Evolutionary conservation across 92 coral and sea anemone genomes (phyloP), one percentile per base, ranked within the genome.

Genomic region (Porites cylindrica): DNA sequence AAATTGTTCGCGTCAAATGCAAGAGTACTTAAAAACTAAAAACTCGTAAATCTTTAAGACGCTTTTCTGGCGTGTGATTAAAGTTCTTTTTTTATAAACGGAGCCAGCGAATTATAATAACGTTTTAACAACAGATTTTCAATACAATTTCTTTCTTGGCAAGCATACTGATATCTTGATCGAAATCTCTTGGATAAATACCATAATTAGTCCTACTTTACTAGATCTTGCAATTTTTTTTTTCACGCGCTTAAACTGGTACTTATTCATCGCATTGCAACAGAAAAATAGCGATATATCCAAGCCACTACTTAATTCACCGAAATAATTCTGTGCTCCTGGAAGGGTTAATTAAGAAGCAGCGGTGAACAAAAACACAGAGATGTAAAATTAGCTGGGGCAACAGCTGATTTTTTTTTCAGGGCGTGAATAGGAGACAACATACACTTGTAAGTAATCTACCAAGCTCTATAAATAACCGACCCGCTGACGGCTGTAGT

Each of bases 401-500:
- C 13, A 17, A 29, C 60, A 79, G 51, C 23, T 21, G 59, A 19
- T 43, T 38, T 38, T 38, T 38, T 62, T 69, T 78, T n/a, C 59
- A 9, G 21, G 38, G 58, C 68, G 83, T 8, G 65, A 50, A 12
- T 47, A 50, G 24, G 50, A 67, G 9, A 69, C 32, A 29, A 29
- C 32, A 29, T 29, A 14, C 38, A 16, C 43, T 75, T 52, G 74
- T 43, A 79, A 66, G 12, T 63, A 66, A 66, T 80, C 61, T 21
- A 23, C 7, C 75, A 13, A 16, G 51, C 66, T 50, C 18, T 66
- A 32, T 7, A 70, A 70, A 70, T 23, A 43, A 13, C 38, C 6
- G 19, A 66, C 82, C 84, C 72, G 63, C 13, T 47, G 84, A 80
- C 74, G 67, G 13, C 17, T 20, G 71, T 66, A 67, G 66, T 51